Evolutionary conservation across 1,140 invertebrate genomes (phyloP).

Genomic region (Drosophila takahashii): DNA sequence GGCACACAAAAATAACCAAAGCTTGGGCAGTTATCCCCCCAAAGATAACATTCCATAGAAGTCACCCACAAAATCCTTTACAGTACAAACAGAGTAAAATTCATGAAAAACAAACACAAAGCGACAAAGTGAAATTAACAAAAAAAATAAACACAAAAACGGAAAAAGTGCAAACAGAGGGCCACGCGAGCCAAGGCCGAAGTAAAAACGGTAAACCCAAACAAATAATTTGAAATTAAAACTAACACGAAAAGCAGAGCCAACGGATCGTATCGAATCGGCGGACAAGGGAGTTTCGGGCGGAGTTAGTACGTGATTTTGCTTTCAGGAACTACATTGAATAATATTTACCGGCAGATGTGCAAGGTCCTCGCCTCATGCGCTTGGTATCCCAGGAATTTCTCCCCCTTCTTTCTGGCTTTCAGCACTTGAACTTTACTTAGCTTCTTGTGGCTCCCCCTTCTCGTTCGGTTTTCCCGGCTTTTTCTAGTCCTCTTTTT

Average conservation of each 20-base stretch:
- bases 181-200: slow-evolving; percentile 21
- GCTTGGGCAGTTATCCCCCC: not conserved
- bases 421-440: slow-evolving; percentile 56
- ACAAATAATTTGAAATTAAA: slow-evolving; percentile 73
- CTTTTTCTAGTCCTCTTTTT: slow-evolving; percentile 47
- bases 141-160: slow-evolving; percentile 33
- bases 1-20: not conserved
- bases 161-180: slow-evolving; percentile 34
- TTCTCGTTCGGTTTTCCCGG: slow-evolving; percentile 2
- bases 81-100: slow-evolving; percentile 52
- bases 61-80: slow-evolving; percentile 25
- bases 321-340: slow-evolving; percentile 70
- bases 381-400: not conserved
- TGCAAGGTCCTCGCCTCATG: not conserved
- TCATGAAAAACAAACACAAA: slow-evolving; percentile 50
- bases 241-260: slow-evolving; percentile 23
- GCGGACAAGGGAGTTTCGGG: slow-evolving; percentile 10
- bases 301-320: slow-evolving; percentile 64
- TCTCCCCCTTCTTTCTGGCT: slow-evolving; percentile 1
- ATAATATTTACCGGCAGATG: slow-evolving; percentile 62
- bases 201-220: slow-evolving; percentile 41
- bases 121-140: slow-evolving; percentile 46
- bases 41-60: slow-evolving; percentile 36
- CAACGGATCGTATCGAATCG: slow-evolving; percentile 13
- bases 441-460: slow-evolving; percentile 35